phyloP scores from a whole-genome alignment of 1,140 invertebrate genomes.

The Drosophila saltans region DNA sequence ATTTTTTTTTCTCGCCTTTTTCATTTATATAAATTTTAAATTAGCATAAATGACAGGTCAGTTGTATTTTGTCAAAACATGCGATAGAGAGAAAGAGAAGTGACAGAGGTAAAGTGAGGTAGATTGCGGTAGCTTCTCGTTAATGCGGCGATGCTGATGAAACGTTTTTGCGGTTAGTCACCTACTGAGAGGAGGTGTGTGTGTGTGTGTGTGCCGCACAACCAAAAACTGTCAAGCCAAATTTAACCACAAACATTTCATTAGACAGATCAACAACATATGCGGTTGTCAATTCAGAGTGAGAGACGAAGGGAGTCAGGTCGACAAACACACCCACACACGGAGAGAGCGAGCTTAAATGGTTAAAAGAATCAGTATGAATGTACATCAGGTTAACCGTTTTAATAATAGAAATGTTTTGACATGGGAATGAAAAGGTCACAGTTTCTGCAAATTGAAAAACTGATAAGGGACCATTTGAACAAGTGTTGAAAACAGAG shows the following conservation, averaged over 20 bases:
- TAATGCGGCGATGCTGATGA: constrained; percentile 21
- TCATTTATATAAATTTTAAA: constrained; percentile 54
- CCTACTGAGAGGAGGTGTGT: neutral
- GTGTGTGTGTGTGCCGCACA: neutral
- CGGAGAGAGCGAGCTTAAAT: neutral
- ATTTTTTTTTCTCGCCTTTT: constrained; percentile 18
- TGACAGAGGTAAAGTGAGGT: constrained; percentile 24
- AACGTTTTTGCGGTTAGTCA: constrained; percentile 39
- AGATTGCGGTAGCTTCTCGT: neutral
- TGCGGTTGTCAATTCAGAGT: constrained; percentile 23
- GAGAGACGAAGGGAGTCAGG: too few relatives aligned
- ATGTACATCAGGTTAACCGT: neutral
- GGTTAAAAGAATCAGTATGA: neutral
- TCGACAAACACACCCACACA: too few relatives aligned
- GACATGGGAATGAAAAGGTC: constrained; percentile 6
- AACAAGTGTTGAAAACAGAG: too few relatives aligned
- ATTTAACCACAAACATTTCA: constrained; percentile 54
- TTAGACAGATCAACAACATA: constrained; percentile 38
- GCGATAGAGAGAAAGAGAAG: neutral
- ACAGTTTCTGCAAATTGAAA: neutral
- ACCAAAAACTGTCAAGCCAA: constrained; percentile 33
- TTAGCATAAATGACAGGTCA: constrained; percentile 29
- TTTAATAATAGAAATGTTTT: constrained; percentile 5
- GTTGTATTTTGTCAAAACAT: neutral
- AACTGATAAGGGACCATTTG: neutral